Percentiles rank a stretch among this genome's conserved stretches.
These are phyloP conservation scores for Heteronetta atricapilla DNA, from an alignment of 2,113 vertebrate genomes.

Conservation along the genomic window DNA sequence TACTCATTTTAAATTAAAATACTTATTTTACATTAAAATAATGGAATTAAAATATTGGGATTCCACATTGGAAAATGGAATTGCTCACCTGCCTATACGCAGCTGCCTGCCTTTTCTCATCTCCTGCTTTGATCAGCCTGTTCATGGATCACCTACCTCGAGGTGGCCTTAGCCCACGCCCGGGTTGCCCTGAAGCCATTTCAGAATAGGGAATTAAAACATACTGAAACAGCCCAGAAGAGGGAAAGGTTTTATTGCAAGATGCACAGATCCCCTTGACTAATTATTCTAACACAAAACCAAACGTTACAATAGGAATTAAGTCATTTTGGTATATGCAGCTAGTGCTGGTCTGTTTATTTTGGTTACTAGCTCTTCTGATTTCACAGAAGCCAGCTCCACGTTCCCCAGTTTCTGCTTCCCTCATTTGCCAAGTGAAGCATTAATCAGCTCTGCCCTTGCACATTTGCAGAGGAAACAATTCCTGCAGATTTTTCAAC, in stretches of 20 bases:
- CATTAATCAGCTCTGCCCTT: background rate
- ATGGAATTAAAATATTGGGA: too few species aligned
- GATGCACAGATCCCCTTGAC: background rate
- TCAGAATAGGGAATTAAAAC: background rate
- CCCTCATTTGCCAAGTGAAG: background rate
- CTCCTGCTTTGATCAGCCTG: background rate
- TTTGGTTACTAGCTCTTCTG: background rate
- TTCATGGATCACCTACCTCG: background rate
- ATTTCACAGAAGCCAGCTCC: background rate
- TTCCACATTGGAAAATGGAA: too few species aligned
- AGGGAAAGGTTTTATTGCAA: background rate
- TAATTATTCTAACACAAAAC: background rate
- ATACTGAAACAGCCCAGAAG: background rate
- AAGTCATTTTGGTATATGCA: too few species aligned
- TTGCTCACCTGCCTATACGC: background rate
- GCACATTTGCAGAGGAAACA: background rate
- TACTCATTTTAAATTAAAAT: background rate
- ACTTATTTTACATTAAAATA: too few species aligned
- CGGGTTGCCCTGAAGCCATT: background rate
- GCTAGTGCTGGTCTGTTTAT: background rate
- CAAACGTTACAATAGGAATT: too few species aligned
- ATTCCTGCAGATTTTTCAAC: background rate
- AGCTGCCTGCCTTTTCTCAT: background rate
- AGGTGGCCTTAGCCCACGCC: background rate
- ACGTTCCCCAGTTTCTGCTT: background rate